Base-by-base conservation (phyloP, 2,888 invertebrate genomes). In the Ichneumoninae sp. region DNA sequence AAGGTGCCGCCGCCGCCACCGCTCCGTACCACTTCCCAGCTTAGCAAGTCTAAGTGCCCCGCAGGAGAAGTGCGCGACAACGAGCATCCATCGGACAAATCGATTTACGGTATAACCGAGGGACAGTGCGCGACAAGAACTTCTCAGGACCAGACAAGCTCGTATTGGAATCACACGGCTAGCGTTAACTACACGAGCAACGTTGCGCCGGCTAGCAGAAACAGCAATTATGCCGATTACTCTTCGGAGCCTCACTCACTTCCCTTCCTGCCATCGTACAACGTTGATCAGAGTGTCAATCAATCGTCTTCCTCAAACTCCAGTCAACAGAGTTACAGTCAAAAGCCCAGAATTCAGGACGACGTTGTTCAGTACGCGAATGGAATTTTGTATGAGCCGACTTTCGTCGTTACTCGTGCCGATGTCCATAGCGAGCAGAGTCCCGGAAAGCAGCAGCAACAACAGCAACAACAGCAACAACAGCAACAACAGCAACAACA, bases 1-100 rank as follows among this genome's bases (percentile, higher is more conserved):
- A 98, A 98, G 94, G 98, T 98, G 22, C 97, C 97, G 3, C 97
- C 97, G 36, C 97, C 97, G 13, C 98, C 98, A 16, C 98, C 98
- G 74, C 95, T 98, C 91, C 95, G 98, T 88, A 98, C 97, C 90
- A 98, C 97, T 94, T 98, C 98, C 90, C 97, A 98, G 90, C 96
- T 98, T 94, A 96, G 96, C 93, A 95, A 95, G 92, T 94, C 96
- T 94, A 96, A 96, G 95, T 95, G 95, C 90, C 90, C 90, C 81
- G 93, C 92, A 89, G 94, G 94, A 91, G 95, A 96, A 95, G 94
- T 95, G 91, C 90, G 91, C 83, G 94, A 91, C 85, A 95, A 95
- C 87, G 90, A 91, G 87, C 87, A 87, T 68, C 88, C 89, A 68
- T 83, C 90, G 50, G 92, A 92, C 16, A 90, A 91, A 81, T 86